Base-by-base conservation (phyloP, 1,140 invertebrate species). In the Matsumurasca onukii region DNA sequence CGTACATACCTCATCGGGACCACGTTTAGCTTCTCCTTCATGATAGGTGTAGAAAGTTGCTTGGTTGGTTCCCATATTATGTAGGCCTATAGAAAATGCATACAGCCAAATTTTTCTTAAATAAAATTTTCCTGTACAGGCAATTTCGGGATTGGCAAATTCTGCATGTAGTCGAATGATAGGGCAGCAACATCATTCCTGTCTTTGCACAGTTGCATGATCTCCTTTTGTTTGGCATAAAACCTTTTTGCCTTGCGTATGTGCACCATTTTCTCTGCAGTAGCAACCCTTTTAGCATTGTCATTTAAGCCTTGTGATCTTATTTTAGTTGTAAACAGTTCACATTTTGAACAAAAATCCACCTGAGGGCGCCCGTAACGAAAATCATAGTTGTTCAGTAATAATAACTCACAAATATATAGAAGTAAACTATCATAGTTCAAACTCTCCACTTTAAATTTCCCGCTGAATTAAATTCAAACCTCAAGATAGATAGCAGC, bases 321-420 rank as follows among this genome's bases (percentile, higher is more conserved):
- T 29, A 73, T 65, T 70, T 73, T 73, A 3, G 20, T 52, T 51
- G 55, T 59, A 24, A 73, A 31, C 15, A 68, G 31, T 66, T 73
- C 72, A 66, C 72, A 73, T 45, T 55, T 71, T 27, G n/a, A 45
- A 52, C 71, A 73, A 20, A 65, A 62, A 67, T 71, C 66, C 3
- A 71, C 63, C 66, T 73, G 69, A 52, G 69, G 72, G 31, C 71
- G 63, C 31, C 69, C 66, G 67, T 73, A 73, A 34, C 69, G 34
- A n/a, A 59, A 66, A 39, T 65, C 63, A 48, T 70, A 73, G n/a
- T n/a, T n/a, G n/a, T n/a, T n/a, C n/a, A n/a, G n/a, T n/a, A n/a
- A n/a, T n/a, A n/a, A n/a, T n/a, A n/a, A n/a, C n/a, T n/a, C n/a
- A n/a, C n/a, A n/a, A n/a, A n/a, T n/a, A n/a, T n/a, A n/a, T n/a